Evolutionary conservation across 2,888 invertebrate species (phyloP).

Genomic region (Belgica antarctica): DNA sequence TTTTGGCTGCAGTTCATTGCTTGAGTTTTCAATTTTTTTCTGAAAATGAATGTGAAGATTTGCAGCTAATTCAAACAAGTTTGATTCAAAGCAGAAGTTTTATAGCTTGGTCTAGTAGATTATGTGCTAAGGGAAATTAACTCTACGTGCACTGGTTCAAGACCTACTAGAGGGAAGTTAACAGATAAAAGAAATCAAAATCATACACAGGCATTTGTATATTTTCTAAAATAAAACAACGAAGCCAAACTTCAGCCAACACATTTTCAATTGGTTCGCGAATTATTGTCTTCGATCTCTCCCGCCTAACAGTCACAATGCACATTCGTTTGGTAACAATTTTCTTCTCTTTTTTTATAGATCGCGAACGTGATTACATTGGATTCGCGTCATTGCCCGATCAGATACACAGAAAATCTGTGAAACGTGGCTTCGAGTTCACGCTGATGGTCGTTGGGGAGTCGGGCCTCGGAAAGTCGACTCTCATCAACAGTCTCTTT

Average conservation of each 20-base stretch:
- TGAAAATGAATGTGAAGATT: no score
- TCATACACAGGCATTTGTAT: no score
- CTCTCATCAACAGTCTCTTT: constrained; percentile 90
- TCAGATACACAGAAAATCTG: constrained; percentile 94
- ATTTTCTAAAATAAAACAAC: no score
- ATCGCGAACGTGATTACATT: constrained; percentile 73
- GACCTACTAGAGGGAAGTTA: no score
- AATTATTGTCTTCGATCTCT: constrained; percentile 2
- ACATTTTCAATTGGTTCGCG: constrained; percentile 19
- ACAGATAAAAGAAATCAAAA: no score
- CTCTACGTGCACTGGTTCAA: no score
- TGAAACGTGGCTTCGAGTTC: constrained; percentile 94
- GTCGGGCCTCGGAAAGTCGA: constrained; percentile 91
- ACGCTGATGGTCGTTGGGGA: constrained; percentile 96
- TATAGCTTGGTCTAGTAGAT: no score
- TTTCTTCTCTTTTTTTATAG: constrained; percentile 19
- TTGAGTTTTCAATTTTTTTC: neutral
- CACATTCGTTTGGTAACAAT: neutral
- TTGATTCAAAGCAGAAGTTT: no score
- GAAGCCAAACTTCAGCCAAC: no score
- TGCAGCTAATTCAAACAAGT: no score
- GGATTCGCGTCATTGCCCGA: constrained; percentile 94
- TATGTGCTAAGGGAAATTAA: no score
- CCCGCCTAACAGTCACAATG: neutral
- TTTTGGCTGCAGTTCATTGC: neutral